A percentile compares a stretch with the other conserved stretches of the same genome.
These are phyloP conservation scores for Turnix velox DNA, from an alignment of 2,113 vertebrate genomes.

Conservation along the genomic window DNA sequence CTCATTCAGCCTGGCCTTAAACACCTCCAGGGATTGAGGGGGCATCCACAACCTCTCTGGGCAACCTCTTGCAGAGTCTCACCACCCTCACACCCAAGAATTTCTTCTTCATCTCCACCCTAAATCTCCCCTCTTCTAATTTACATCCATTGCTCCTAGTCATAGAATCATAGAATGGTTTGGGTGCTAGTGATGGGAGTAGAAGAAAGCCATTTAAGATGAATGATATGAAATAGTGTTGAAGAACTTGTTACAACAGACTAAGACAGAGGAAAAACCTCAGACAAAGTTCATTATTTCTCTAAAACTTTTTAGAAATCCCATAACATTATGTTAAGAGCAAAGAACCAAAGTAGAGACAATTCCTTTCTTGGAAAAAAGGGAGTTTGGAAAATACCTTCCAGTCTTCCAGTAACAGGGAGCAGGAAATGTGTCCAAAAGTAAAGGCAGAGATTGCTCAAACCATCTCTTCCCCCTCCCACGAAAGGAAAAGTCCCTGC, in stretches of 20 bases:
- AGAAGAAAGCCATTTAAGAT: background rate
- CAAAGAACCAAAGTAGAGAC: background rate
- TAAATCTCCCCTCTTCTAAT: too few relatives aligned
- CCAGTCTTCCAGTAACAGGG: background rate
- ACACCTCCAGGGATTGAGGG: too few relatives aligned
- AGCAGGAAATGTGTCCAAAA: background rate
- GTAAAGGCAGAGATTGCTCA: background rate
- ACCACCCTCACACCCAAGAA: too few relatives aligned
- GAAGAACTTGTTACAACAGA: background rate
- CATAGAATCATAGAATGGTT: too few relatives aligned
- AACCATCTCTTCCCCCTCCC: background rate
- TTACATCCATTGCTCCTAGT: too few relatives aligned
- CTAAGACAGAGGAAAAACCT: background rate
- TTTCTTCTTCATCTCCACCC: too few relatives aligned
- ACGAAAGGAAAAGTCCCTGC: fast-evolving
- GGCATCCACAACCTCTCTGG: too few relatives aligned
- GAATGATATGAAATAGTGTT: background rate
- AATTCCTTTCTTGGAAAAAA: background rate
- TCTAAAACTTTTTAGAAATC: background rate
- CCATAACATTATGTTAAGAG: background rate
- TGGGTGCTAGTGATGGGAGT: background rate
- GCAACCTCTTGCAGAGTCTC: too few relatives aligned
- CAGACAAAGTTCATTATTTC: background rate
- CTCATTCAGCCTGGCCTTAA: too few relatives aligned
- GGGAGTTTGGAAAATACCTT: background rate